Conservation (phyloP, 2,888 invertebrate genomes). For the Chrysolina haemoptera region DNA sequence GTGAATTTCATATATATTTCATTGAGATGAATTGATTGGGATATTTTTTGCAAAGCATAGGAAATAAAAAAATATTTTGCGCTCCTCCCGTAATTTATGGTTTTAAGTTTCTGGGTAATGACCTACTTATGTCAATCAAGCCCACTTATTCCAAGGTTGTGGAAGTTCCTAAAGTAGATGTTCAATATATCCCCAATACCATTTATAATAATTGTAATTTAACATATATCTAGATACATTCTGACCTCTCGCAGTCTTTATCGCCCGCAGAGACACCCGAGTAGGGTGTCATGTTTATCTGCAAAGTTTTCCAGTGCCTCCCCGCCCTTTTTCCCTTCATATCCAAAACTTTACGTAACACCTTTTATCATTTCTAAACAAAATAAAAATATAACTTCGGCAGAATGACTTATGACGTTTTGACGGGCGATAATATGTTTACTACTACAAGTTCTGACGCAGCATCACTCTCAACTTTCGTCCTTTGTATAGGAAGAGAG, state of each 20-base stretch:
- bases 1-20: too few relatives aligned
- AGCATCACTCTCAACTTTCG: conserved; percentile 11
- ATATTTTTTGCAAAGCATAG: too few relatives aligned
- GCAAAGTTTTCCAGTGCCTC: conserved; percentile 30
- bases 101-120: too few relatives aligned
- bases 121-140: too few relatives aligned
- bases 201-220: too few relatives aligned
- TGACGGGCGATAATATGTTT: conserved; percentile 48
- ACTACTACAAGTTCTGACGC: conserved; percentile 22
- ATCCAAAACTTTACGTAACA: conserved; percentile 38
- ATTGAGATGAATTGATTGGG: too few relatives aligned
- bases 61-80: too few relatives aligned
- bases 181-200: too few relatives aligned
- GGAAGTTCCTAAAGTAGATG: too few relatives aligned
- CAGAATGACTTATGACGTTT: conserved; percentile 47
- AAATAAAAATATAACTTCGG: conserved; percentile 38
- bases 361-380: conserved; percentile 41
- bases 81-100: too few relatives aligned
- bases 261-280: neutral
- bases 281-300: conserved; percentile 43
- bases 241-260: neutral
- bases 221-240: neutral
- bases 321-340: conserved; percentile 6
- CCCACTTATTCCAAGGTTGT: too few relatives aligned
- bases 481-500: neutral